Percentiles rank a stretch among this genome's conserved stretches.
Conservation (phyloP, 2,888 invertebrate species). For the Epinotia demarniana region DNA sequence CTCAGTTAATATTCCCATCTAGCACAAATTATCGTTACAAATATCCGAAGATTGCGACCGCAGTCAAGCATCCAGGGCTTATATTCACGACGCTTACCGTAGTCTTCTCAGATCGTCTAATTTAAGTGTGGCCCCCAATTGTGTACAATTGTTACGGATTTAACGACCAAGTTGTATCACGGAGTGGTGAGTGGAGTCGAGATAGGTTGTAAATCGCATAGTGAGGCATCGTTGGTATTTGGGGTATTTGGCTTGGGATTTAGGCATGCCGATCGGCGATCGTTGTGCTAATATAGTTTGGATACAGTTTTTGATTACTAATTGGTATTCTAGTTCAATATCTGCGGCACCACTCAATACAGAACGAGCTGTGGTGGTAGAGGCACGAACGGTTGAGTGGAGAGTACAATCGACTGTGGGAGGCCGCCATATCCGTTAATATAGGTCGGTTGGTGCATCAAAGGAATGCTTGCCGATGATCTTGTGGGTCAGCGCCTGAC, state of each 20-base stretch:
- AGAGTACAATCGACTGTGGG: too few species aligned
- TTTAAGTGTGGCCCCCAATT: not conserved
- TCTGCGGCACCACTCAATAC: not conserved
- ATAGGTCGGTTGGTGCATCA: too few species aligned
- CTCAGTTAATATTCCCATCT: not conserved
- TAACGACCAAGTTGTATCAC: not conserved
- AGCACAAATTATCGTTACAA: constrained; percentile 20
- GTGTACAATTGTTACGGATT: too few species aligned
- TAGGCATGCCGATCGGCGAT: constrained; percentile 1
- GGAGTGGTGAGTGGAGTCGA: not conserved
- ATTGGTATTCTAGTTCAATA: not conserved
- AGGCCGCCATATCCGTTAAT: too few species aligned
- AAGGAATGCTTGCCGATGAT: too few species aligned
- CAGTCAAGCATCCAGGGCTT: constrained; percentile 1
- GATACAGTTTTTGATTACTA: not conserved
- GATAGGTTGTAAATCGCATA: not conserved
- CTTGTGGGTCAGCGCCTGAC: too few species aligned
- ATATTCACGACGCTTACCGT: not conserved
- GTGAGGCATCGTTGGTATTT: constrained; percentile 8
- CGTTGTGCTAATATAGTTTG: not conserved
- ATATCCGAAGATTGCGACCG: constrained; percentile 22
- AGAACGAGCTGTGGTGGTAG: too few species aligned
- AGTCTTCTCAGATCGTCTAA: not conserved
- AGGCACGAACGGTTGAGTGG: too few species aligned
- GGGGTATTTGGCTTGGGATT: not conserved